A percentile compares a stretch with the other conserved stretches of the same genome.
These are phyloP conservation scores for Dipus sagitta DNA, from an alignment of 2,797 vertebrate species.

Conservation along the genomic window DNA sequence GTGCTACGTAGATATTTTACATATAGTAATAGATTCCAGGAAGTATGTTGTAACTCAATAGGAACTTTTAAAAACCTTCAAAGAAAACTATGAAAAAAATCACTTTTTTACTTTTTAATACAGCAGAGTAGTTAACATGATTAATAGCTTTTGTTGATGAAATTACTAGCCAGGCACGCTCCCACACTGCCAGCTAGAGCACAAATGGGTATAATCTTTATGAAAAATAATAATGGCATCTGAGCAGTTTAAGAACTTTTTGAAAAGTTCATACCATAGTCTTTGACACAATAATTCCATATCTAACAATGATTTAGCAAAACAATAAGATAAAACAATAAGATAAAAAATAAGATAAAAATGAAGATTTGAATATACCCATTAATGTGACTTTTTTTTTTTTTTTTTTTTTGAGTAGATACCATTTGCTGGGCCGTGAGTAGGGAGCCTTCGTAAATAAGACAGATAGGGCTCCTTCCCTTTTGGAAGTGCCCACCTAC, in stretches of 20 bases:
- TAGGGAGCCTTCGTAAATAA: not conserved
- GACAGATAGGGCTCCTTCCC: not conserved
- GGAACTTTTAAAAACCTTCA: constrained; percentile 13
- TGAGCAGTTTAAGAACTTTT: constrained; percentile 32
- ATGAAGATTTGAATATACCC: not conserved
- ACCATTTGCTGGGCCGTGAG: not conserved
- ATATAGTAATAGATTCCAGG: constrained; percentile 5
- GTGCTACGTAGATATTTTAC: not conserved
- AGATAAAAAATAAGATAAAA: not conserved
- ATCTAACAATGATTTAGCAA: constrained; percentile 48
- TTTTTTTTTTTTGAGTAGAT: too few relatives aligned
- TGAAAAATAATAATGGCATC: constrained; percentile 13
- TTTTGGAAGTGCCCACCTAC: not conserved
- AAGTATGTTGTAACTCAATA: not conserved
- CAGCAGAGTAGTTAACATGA: constrained; percentile 20
- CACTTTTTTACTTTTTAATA: constrained; percentile 45
- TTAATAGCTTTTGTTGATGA: constrained; percentile 9
- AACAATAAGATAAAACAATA: not conserved
- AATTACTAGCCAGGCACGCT: not conserved
- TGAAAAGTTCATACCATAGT: not conserved
- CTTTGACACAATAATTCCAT: constrained; percentile 43
- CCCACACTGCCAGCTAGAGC: not conserved
- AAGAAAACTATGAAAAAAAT: constrained; percentile 30
- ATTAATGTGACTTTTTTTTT: not conserved
- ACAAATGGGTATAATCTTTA: not conserved